Base-by-base conservation (phyloP, 92 coral and sea anemone species). In the Diadumene lineata region DNA sequence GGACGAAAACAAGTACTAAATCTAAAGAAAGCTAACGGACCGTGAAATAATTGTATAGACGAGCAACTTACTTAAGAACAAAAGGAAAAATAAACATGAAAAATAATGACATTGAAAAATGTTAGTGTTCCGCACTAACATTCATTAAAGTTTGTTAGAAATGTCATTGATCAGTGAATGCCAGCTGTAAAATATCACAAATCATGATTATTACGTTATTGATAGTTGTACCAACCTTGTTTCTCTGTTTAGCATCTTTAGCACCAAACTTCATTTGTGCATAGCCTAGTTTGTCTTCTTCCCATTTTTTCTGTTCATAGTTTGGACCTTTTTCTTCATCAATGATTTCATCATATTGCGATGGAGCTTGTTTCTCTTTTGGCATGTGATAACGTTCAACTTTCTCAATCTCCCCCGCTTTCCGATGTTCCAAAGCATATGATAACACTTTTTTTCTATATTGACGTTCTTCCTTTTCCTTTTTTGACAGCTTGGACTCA, bases 221-320 rank as follows among this genome's bases (percentile, higher is more conserved):
- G 9, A 8, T 44, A 44, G 9, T 23, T 2, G 11, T 15, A 53
- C 66, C 1, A 61, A 96, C 99, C 92, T 96, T 96, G 57, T 82
- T 96, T 68, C 93, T 96, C n/a, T 83, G 72, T 72, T 89, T 96
- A 3, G 99, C 99, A 82, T 96, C 97, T 65, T 85, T 92, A 2
- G 99, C 99, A n/a, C 99, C 99, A 87, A 96, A 87, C 32, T 83
- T 89, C 99, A 93, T 92, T 79, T 86, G 90, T 33, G 99, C 99
- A 79, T 96, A 87, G 0, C 91, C 97, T 67, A 96, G 88, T 58
- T 96, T 96, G 43, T 96, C 97, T 3, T 96, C 99, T 66, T 96
- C 99, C 99, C 99, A 96, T 65, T 89, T 93, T 55, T 92, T 96
- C 89, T 96, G 99, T 72, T 96, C 99, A 77, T 92, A 89, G 50